A percentile compares a stretch with the other conserved stretches of the same genome.
phyloP scores from a whole-genome alignment of 2,797 vertebrate species.

The Emydoidea blandingii region DNA sequence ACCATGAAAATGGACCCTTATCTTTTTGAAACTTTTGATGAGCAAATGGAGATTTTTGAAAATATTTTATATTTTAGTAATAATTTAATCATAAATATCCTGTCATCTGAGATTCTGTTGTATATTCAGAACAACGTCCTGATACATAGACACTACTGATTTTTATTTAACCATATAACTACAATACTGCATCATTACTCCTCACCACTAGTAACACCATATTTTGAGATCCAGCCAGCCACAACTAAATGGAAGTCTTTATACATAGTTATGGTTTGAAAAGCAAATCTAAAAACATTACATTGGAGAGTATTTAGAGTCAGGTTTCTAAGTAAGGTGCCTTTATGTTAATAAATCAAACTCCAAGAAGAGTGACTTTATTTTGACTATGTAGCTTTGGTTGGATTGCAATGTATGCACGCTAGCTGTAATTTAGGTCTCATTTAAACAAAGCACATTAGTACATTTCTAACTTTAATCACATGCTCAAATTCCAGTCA shows the following conservation, averaged over 20 bases:
- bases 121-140: neutral
- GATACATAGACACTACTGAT: neutral
- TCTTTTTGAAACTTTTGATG: conserved; percentile 11
- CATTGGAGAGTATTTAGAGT: neutral
- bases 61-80: neutral
- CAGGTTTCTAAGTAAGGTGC: neutral
- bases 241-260: conserved; percentile 33
- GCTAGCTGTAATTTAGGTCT: neutral
- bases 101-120: neutral
- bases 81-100: neutral
- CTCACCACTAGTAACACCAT: neutral
- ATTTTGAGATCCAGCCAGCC: neutral
- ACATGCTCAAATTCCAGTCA: neutral
- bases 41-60: conserved; percentile 19
- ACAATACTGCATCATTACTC: neutral
- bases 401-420: conserved; percentile 1
- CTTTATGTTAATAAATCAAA: neutral
- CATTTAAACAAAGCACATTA: neutral
- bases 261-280: conserved; percentile 31
- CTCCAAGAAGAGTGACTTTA: conserved; percentile 36
- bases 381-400: neutral
- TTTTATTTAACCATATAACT: conserved; percentile 27
- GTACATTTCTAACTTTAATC: neutral
- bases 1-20: neutral
- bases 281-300: conserved; percentile 10